phyloP scores from a whole-genome alignment of 92 coral and sea anemone genomes.

The Actinernus sp. region DNA sequence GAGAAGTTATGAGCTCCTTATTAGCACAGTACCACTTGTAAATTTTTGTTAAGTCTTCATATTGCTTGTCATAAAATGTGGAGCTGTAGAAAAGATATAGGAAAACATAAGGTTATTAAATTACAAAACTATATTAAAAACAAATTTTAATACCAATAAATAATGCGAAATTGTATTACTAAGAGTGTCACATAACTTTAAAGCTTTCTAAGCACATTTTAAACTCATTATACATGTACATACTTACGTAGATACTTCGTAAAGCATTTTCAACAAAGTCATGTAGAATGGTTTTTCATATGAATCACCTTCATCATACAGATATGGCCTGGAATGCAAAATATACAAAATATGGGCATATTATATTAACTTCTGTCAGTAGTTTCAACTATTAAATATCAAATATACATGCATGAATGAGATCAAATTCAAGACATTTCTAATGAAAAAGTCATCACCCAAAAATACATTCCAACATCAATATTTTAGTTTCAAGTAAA shows the following conservation, averaged over 20 bases:
- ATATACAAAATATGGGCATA: too few relatives aligned
- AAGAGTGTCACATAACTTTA: too few relatives aligned
- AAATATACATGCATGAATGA: too few relatives aligned
- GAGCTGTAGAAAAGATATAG: conserved; percentile 75
- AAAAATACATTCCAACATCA: too few relatives aligned
- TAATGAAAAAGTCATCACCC: too few relatives aligned
- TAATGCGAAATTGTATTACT: too few relatives aligned
- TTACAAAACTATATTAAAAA: too few relatives aligned
- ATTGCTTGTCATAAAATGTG: conserved; percentile 85
- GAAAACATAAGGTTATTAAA: not conserved
- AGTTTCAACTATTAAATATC: conserved; percentile 1
- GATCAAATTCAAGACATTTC: not conserved
- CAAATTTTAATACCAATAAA: too few relatives aligned
- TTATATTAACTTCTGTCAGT: not conserved
- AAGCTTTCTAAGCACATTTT: too few relatives aligned
- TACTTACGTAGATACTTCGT: conserved; percentile 96
- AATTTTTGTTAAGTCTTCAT: conserved; percentile 90
- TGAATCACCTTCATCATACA: conserved; percentile 97
- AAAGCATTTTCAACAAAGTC: conserved; percentile 90
- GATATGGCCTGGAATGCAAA: conserved; percentile 73
- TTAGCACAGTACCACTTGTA: conserved; percentile 95
- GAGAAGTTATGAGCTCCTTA: conserved; percentile 84
- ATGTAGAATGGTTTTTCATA: conserved; percentile 95
- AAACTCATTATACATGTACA: too few relatives aligned
- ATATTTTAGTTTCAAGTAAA: too few relatives aligned